These are phyloP conservation scores for Meandrusa payeni DNA, from an alignment of 2,888 invertebrate genomes.

Conservation along the genomic window DNA sequence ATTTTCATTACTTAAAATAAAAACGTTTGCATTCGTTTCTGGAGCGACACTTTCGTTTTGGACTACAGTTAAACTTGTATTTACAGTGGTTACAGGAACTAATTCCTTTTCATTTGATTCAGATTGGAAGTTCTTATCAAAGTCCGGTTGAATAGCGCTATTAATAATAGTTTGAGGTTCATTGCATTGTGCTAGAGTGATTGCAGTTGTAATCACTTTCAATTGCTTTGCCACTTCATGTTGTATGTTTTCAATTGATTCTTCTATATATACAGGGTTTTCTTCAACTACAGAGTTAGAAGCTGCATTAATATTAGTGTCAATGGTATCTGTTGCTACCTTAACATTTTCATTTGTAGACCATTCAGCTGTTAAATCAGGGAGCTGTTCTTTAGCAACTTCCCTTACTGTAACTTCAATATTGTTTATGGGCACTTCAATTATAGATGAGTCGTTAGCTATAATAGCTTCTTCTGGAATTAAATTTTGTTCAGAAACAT, in stretches of 20 bases:
- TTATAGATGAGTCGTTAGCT: conserved; percentile 2
- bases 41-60: background rate
- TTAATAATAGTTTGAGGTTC: conserved; percentile 13
- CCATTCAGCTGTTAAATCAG: conserved; percentile 60
- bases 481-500: conserved; percentile 21
- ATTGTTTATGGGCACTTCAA: conserved; percentile 11
- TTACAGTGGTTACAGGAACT: conserved; percentile 4
- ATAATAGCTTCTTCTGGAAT: background rate
- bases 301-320: background rate
- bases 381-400: conserved; percentile 43
- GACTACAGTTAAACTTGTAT: background rate
- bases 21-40: background rate
- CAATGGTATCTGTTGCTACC: conserved; percentile 26
- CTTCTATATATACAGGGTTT: conserved; percentile 48
- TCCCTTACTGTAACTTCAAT: conserved; percentile 25
- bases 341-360: conserved; percentile 58
- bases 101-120: conserved; percentile 8
- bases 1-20: conserved; percentile 1
- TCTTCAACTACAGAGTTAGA: conserved; percentile 26
- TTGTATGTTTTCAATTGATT: conserved; percentile 73
- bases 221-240: conserved; percentile 67
- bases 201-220: conserved; percentile 22
- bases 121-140: too few relatives aligned
- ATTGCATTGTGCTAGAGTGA: conserved; percentile 1
- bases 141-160: conserved; percentile 5